Conservation (phyloP, 2,888 invertebrate species). For the Gandaritis pyraliata region DNA sequence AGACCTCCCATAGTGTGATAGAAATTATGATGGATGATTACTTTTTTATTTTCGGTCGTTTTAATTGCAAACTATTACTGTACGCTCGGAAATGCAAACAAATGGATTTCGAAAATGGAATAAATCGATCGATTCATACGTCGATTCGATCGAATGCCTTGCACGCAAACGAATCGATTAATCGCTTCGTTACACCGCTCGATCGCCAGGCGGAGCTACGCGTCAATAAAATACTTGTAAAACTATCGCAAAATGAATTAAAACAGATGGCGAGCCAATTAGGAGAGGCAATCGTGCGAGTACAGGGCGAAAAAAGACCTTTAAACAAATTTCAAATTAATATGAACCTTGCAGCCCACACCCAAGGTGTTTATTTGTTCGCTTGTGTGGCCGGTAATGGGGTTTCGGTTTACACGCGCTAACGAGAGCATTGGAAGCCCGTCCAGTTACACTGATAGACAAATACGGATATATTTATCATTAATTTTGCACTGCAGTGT, state of each 20-base stretch:
- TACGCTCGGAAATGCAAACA: slow-evolving; percentile 22
- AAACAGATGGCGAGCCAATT: slow-evolving; percentile 83
- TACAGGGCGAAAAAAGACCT: slow-evolving; percentile 76
- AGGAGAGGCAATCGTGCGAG: slow-evolving; percentile 83
- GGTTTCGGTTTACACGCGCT: slow-evolving; percentile 78
- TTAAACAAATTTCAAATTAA: slow-evolving; percentile 51
- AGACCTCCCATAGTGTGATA: slow-evolving; percentile 63
- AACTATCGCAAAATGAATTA: slow-evolving; percentile 84
- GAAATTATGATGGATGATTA: slow-evolving; percentile 40
- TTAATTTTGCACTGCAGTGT: slow-evolving; percentile 72
- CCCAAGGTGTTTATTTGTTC: slow-evolving; percentile 57
- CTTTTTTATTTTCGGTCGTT: slow-evolving; percentile 31
- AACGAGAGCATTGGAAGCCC: slow-evolving; percentile 73
- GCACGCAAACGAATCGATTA: slow-evolving; percentile 82
- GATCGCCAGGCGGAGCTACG: slow-evolving; percentile 80
- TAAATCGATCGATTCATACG: slow-evolving; percentile 65
- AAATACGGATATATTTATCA: slow-evolving; percentile 83
- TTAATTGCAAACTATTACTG: slow-evolving; percentile 38
- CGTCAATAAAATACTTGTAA: slow-evolving; percentile 84
- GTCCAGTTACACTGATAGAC: slow-evolving; percentile 80
- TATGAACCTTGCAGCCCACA: slow-evolving; percentile 45
- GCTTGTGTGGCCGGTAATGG: slow-evolving; percentile 60
- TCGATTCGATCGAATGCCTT: slow-evolving; percentile 67
- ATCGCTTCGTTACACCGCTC: slow-evolving; percentile 74
- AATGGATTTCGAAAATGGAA: slow-evolving; percentile 57